phyloP scores from a whole-genome alignment of 2,113 vertebrate species.

The Ramphastos sulfuratus region DNA sequence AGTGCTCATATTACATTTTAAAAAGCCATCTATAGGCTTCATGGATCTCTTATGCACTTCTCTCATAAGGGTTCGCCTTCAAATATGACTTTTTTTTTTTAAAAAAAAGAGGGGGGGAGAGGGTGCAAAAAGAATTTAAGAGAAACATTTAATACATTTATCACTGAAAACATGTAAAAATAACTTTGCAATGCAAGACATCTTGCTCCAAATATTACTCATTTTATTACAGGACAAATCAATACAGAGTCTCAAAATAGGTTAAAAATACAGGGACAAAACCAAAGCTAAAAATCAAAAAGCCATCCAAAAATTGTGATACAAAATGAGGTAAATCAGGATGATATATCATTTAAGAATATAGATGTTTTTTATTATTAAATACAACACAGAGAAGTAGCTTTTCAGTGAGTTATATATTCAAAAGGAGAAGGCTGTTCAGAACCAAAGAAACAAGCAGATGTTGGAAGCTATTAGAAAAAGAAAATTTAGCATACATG shows the following conservation, averaged over 20 bases:
- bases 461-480: neutral
- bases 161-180: neutral
- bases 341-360: neutral
- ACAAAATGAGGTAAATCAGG: neutral
- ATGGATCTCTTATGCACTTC: neutral
- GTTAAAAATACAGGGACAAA: neutral
- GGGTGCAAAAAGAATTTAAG: neutral
- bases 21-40: neutral
- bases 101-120: fast-evolving
- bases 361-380: neutral
- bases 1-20: neutral
- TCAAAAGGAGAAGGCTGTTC: neutral
- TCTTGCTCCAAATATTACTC: neutral
- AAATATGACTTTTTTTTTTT: neutral
- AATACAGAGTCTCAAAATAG: neutral
- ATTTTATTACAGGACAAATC: neutral
- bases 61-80: neutral
- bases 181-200: neutral
- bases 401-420: neutral
- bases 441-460: neutral
- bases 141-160: neutral
- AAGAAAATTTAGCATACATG: neutral
- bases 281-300: neutral
- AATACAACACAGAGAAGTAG: neutral
- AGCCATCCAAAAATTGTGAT: neutral